A percentile compares a stretch with the other conserved stretches of the same genome.
phyloP scores from a whole-genome alignment of 53 echinoderm and acorn worm genomes.

The Temnopleurus reevesii region DNA sequence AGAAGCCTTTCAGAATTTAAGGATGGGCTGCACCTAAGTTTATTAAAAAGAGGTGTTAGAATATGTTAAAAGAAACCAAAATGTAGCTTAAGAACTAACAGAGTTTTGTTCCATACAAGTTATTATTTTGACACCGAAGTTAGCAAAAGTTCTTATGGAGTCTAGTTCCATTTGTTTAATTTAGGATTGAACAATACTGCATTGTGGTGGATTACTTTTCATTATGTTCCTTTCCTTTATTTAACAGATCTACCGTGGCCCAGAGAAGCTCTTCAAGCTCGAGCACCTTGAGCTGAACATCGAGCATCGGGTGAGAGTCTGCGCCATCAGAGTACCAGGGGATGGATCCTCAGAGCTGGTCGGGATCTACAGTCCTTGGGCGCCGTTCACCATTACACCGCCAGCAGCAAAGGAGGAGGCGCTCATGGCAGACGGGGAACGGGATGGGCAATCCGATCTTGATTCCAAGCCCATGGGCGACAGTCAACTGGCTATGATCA shows the following conservation, averaged over 20 bases:
- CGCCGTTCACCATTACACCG: constrained; percentile 65
- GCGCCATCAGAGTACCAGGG: constrained; percentile 80
- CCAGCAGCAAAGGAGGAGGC: constrained; percentile 54
- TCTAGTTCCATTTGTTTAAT: no score
- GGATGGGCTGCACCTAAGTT: no score
- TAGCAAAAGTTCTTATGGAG: no score
- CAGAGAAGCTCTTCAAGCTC: constrained; percentile 68
- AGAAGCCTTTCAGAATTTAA: no score
- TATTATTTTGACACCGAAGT: no score
- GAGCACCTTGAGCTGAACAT: constrained; percentile 77
- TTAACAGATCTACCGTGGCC: constrained; percentile 96
- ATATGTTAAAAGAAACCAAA: no score
- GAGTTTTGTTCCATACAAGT: no score
- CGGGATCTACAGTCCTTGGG: constrained; percentile 91
- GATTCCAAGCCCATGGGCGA: constrained; percentile 78
- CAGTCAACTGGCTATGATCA: constrained; percentile 82
- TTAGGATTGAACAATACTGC: no score
- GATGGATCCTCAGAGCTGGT: constrained; percentile 82
- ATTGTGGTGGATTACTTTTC: not conserved
- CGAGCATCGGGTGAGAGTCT: constrained; percentile 90
- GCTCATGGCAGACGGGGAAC: constrained; percentile 40
- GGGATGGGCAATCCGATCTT: constrained; percentile 44
- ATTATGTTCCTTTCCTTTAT: not conserved
- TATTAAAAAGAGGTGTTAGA: no score
- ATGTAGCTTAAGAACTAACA: no score